Conservation (phyloP, 2,113 vertebrate species). For the human (Homo sapiens) region DNA sequence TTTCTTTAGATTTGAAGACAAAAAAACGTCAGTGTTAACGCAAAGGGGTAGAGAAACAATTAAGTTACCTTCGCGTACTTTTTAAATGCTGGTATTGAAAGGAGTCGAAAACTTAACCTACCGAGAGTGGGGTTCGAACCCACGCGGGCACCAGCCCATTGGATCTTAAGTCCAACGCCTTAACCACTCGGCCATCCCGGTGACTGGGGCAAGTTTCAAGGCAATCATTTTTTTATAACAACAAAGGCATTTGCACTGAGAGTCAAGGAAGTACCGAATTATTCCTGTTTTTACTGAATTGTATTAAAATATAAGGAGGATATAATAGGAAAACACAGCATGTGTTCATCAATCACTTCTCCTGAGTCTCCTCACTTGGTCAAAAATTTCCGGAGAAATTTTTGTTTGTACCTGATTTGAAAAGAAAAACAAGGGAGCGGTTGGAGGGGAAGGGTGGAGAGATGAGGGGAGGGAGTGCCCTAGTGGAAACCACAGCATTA, state of each 20-base stretch:
- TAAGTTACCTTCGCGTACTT: neutral
- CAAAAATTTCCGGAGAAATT: neutral
- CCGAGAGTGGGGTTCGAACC: constrained; percentile 71
- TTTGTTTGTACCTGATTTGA: neutral
- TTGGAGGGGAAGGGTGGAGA: too few species aligned
- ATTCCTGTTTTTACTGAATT: too few species aligned
- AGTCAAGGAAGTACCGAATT: rapidly evolving
- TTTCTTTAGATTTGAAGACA: neutral
- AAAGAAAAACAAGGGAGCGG: neutral
- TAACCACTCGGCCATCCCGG: constrained; percentile 73
- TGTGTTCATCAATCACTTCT: neutral
- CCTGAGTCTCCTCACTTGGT: neutral
- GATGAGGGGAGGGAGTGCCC: too few species aligned
- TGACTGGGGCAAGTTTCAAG: rapidly evolving
- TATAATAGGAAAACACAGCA: neutral
- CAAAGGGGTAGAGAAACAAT: neutral
- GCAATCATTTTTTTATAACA: neutral
- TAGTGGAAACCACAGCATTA: neutral
- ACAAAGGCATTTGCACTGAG: neutral
- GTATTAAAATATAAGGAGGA: neutral
- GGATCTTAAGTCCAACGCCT: constrained; percentile 74
- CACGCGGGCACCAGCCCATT: constrained; percentile 62
- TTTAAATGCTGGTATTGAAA: rapidly evolving
- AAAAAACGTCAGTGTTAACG: neutral
- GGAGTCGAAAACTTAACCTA: rapidly evolving